Base-by-base conservation (phyloP, 2,113 vertebrate genomes). In the Gallinago media region DNA sequence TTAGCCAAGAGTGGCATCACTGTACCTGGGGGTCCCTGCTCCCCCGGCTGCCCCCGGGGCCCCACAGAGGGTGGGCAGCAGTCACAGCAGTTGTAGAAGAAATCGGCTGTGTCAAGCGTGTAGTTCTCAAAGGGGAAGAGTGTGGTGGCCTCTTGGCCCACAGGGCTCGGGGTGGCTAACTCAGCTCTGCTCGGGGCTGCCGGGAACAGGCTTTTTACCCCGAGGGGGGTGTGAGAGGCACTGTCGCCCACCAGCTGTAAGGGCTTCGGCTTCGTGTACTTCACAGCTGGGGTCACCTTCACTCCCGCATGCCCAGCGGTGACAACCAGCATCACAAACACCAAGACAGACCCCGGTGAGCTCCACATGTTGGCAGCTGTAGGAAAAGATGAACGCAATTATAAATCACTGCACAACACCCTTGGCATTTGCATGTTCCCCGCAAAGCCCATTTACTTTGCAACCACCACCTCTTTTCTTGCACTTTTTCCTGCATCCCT, bases 1-100 rank as follows among this genome's bases (percentile, higher is more conserved):
- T 42, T n/a, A 6, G 65, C 38, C 6, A 12, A 22, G 68, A 12
- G 12, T 3, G 3, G 25, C 4, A 3, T 59, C 14, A 2, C 46
- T 47, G 8, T 98, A 99, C 99, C 99, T 99, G 97, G 91, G 34
- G 97, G 85, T 61, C 99, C 99, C 42, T 73, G 97, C 3, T 98
- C 97, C 58, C 99, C 99, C 0, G 97, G 98, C n/a, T 97, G 97
- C 44, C 99, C 99, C 74, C 94, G 98, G 46, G 98, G 98, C 4
- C 99, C 99, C 23, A 56, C 67, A 15, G 97, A 73, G 9, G 98
- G 97, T 2, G 98, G 98, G 94, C 99, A 99, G 96, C 99, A 99
- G 59, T 99, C 99, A 59, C 99, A 99, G 96, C 99, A 99, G 92
- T 99, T 99, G 96, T 99, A 98, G 97, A 99, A 99, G 95, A 99